Percentiles rank a stretch among this genome's conserved stretches.
Evolutionary conservation across 2,797 vertebrate genomes (phyloP).

Genomic region (Melanotaenia pygmaea): DNA sequence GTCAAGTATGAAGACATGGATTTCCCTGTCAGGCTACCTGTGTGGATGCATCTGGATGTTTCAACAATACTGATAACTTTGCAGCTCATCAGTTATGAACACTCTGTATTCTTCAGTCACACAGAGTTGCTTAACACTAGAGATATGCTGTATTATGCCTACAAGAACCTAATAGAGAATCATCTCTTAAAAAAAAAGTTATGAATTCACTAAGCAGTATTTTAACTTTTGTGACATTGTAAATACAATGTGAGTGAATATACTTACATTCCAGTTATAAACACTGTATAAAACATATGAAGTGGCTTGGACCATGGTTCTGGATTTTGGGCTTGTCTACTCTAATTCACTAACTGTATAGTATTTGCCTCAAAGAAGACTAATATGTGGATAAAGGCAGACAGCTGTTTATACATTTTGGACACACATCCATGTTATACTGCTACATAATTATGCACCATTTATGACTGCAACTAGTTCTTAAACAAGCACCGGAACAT

Average conservation of each 20-base stretch:
- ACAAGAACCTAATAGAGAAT: neutral
- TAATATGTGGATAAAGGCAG: neutral
- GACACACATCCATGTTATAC: neutral
- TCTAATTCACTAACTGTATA: neutral
- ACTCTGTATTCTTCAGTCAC: conserved; percentile 5
- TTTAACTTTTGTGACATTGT: neutral
- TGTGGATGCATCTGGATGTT: conserved; percentile 46
- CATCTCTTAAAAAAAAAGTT: neutral
- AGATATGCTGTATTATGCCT: neutral
- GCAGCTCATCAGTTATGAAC: neutral
- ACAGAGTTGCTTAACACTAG: neutral
- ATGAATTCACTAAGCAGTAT: neutral
- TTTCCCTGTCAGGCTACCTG: conserved; percentile 47
- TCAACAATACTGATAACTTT: conserved; percentile 22
- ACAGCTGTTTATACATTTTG: conserved; percentile 3
- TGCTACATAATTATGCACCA: conserved; percentile 5
- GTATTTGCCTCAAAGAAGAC: neutral
- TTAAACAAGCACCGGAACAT: conserved; percentile 1
- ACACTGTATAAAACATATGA: neutral
- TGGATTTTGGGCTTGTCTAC: neutral
- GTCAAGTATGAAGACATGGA: conserved; percentile 46
- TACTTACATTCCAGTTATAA: neutral
- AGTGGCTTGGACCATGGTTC: neutral
- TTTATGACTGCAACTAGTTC: neutral
- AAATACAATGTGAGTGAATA: neutral